phyloP scores from a whole-genome alignment of 2,113 vertebrate genomes.

The Fregetta grallaria region DNA sequence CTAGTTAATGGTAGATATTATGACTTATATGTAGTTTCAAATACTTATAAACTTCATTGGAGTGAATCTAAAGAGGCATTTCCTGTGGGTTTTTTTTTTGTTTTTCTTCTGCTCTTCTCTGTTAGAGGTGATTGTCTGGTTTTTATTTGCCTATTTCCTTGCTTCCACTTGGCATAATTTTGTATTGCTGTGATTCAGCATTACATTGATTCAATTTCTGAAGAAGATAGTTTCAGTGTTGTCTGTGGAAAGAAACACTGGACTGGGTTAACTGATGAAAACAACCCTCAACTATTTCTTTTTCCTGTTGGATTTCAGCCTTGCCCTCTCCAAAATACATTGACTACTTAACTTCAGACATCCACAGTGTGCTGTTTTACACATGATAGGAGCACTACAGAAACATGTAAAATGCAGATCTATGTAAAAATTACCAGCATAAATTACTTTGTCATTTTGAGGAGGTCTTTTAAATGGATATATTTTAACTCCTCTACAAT shows the following conservation, averaged over 20 bases:
- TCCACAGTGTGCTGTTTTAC: not conserved
- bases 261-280: not conserved
- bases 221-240: not conserved
- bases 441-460: not conserved
- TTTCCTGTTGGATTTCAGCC: not conserved
- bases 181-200: not conserved
- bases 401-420: not conserved
- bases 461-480: not conserved
- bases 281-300: not conserved
- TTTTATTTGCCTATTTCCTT: not conserved
- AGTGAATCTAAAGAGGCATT: not conserved
- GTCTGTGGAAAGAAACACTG: not conserved
- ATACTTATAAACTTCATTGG: not conserved
- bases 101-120: not conserved
- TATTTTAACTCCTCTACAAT: not conserved
- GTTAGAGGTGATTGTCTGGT: not conserved
- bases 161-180: not conserved
- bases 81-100: rapidly evolving
- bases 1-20: not conserved
- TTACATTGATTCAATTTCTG: not conserved
- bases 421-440: not conserved
- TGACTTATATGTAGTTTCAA: not conserved
- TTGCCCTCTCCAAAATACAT: not conserved
- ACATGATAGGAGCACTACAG: not conserved
- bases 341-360: not conserved